Percentiles rank a stretch among this genome's conserved stretches.
Evolutionary conservation across 2,888 invertebrate genomes (phyloP).

Genomic region (Drosophila paranaensis): DNA sequence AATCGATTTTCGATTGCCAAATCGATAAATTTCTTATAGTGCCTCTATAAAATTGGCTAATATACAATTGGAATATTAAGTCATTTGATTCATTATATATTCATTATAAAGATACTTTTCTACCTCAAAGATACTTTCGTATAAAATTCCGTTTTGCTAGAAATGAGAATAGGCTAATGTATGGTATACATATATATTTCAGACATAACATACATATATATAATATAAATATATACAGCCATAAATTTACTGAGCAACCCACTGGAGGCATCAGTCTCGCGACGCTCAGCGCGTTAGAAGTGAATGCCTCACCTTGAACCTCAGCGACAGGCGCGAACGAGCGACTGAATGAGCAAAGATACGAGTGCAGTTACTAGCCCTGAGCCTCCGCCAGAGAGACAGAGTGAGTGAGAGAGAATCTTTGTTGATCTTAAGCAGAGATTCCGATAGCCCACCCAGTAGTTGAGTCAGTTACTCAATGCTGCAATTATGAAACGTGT

Average conservation of each 20-base stretch:
- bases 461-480: slow-evolving; percentile 52
- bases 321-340: slow-evolving; percentile 26
- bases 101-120: too few relatives aligned
- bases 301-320: slow-evolving; percentile 73
- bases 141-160: too few relatives aligned
- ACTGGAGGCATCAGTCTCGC: slow-evolving; percentile 19
- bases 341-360: slow-evolving; percentile 13
- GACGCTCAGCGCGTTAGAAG: slow-evolving; percentile 61
- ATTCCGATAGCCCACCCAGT: slow-evolving; percentile 56
- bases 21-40: too few relatives aligned
- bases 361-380: slow-evolving; percentile 52
- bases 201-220: neutral
- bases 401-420: slow-evolving; percentile 10
- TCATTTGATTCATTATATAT: too few relatives aligned
- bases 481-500: slow-evolving; percentile 73
- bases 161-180: too few relatives aligned
- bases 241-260: slow-evolving; percentile 36
- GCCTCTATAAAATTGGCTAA: too few relatives aligned
- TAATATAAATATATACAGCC: neutral
- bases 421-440: slow-evolving; percentile 32
- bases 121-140: too few relatives aligned
- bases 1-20: too few relatives aligned
- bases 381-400: slow-evolving; percentile 21
- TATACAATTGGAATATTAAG: too few relatives aligned
- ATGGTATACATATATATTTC: neutral